These are phyloP conservation scores for Chionodraco myersi DNA, from an alignment of 2,113 vertebrate species.

Conservation along the genomic window DNA sequence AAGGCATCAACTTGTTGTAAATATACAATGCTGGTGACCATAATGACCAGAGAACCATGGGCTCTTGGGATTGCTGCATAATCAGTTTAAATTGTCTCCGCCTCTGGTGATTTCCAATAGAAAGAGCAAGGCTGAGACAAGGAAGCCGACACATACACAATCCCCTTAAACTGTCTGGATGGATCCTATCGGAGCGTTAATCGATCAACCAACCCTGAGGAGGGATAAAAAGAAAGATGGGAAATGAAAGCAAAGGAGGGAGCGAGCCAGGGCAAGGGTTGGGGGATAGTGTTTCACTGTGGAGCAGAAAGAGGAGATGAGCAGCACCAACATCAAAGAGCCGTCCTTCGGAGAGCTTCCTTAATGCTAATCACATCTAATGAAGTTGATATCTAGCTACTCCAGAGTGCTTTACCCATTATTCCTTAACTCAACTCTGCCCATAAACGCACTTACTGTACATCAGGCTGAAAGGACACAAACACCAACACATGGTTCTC, in stretches of 20 bases:
- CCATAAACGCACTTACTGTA: constrained; percentile 10
- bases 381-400: constrained; percentile 71
- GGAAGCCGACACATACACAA: constrained; percentile 20
- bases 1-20: constrained; percentile 54
- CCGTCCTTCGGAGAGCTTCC: constrained; percentile 60
- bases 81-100: constrained; percentile 70
- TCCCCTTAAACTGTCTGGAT: constrained; percentile 52
- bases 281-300: constrained; percentile 48
- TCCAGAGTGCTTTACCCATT: constrained; percentile 53
- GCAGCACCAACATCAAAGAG: constrained; percentile 70
- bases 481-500: constrained; percentile 21
- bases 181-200: constrained; percentile 66
- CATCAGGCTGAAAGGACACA: constrained; percentile 16
- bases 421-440: constrained; percentile 43
- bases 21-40: constrained; percentile 61
- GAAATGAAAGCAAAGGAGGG: constrained; percentile 41
- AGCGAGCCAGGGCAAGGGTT: constrained; percentile 35
- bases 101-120: constrained; percentile 50
- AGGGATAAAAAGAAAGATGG: constrained; percentile 45
- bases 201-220: constrained; percentile 64
- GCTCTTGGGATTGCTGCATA: constrained; percentile 61
- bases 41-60: constrained; percentile 60
- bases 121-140: constrained; percentile 37
- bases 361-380: constrained; percentile 78
- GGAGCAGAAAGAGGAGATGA: constrained; percentile 50